Base-by-base conservation (phyloP, 2,113 vertebrate species). In the Lampris incognitus region DNA sequence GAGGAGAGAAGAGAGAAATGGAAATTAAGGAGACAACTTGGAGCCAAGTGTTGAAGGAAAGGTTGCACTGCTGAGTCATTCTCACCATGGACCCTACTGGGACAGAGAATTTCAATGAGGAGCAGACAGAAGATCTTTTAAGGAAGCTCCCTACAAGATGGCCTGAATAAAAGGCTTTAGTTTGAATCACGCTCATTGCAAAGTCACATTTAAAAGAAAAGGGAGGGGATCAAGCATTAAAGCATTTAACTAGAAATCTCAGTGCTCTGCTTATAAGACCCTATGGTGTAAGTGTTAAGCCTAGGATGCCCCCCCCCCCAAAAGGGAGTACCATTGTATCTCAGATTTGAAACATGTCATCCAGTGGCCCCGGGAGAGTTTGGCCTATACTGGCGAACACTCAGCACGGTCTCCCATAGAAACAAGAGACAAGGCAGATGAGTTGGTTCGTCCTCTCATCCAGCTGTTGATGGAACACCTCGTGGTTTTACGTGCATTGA, bases 381-480 rank as follows among this genome's bases (percentile, higher is more conserved):
- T 73, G 87, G 76, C 36, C 68, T 54, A 70, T 79, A 78, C 82
- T 76, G 76, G 79, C 65, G 79, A 87, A 74, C 69, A 76, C 72
- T 82, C 76, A 86, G 69, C 51, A 65, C 78, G 82, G 78, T 67
- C 81, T 86, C 70, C 67, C 76, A 76, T 3, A 42, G 73, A 69
- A 62, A 24, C 24, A 24, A 82, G 83, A 85, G 81, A 83, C 82
- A 74, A 85, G 81, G 74, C 72, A 70, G 73, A 82, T 74, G 72
- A 81, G 73, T 81, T 84, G 65, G 65, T 86, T 84, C 69, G 73
- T 71, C 59, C 78, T 58, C 74, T 90, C 88, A 90, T 87, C 85
- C 24, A 24, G 81, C 49, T 80, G 89, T 86, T 90, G 89, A 91
- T 84, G 76, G 84, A 91, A 81, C 78, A 73, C 88, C 89, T 90